These are phyloP conservation scores for Drosophila buzzatii DNA, from an alignment of 2,888 invertebrate species.

Conservation along the genomic window DNA sequence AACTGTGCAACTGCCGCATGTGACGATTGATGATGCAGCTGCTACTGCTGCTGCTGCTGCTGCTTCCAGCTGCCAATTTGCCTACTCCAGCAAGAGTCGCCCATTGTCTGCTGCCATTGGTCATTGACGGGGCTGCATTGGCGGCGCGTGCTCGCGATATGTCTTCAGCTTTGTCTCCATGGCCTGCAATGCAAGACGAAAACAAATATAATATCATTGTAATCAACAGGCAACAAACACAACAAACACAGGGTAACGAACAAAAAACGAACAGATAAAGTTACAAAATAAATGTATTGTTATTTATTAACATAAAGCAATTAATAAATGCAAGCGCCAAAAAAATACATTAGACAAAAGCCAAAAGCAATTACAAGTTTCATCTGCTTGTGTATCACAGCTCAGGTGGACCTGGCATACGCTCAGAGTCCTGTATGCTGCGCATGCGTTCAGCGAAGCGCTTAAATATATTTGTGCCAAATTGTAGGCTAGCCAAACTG, in stretches of 20 bases:
- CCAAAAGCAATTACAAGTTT: slow-evolving; percentile 43
- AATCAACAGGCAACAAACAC: neutral
- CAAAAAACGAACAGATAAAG: slow-evolving; percentile 40
- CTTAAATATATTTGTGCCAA: slow-evolving; percentile 84
- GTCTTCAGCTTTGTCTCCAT: slow-evolving; percentile 85
- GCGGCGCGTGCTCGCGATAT: slow-evolving; percentile 84
- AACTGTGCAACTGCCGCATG: slow-evolving; percentile 19
- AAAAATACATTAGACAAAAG: slow-evolving; percentile 25
- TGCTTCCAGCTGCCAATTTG: slow-evolving; percentile 34
- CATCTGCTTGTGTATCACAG: slow-evolving; percentile 21
- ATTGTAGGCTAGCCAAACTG: slow-evolving; percentile 77
- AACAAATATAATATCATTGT: neutral
- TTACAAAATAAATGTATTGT: slow-evolving; percentile 46
- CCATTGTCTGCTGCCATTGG: slow-evolving; percentile 71
- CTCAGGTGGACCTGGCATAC: slow-evolving; percentile 13
- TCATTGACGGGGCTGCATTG: slow-evolving; percentile 84
- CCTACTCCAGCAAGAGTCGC: slow-evolving; percentile 32
- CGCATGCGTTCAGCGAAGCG: slow-evolving; percentile 84
- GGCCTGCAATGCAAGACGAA: slow-evolving; percentile 73
- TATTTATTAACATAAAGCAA: slow-evolving; percentile 72
- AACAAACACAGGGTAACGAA: slow-evolving; percentile 29
- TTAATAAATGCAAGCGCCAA: slow-evolving; percentile 67
- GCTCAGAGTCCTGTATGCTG: slow-evolving; percentile 49
- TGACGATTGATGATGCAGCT: neutral
- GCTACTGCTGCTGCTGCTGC: neutral